Evolutionary conservation across 2,113 vertebrate genomes (phyloP).

Genomic region (Coryphaenoides rupestris): DNA sequence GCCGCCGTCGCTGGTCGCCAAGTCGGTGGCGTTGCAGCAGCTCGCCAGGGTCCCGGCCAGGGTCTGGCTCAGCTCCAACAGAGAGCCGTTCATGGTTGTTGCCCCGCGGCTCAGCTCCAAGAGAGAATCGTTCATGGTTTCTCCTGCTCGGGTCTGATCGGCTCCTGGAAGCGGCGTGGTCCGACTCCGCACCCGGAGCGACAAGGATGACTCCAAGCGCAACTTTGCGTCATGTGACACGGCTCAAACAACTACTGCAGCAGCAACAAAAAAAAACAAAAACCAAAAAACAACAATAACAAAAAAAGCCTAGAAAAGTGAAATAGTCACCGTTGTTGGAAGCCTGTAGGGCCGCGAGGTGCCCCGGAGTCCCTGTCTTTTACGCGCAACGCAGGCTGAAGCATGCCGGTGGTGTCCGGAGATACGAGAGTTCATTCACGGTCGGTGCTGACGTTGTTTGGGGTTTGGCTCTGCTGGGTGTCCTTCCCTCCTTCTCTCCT

Average conservation of each 20-base stretch:
- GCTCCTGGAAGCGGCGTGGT: conserved; percentile 7
- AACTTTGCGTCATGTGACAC: conserved; percentile 56
- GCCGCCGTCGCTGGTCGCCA: conserved; percentile 78
- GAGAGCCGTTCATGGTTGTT: too few species aligned
- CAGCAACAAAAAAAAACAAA: too few species aligned
- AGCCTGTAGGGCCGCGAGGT: too few species aligned
- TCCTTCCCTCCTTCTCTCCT: too few species aligned
- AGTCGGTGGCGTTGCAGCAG: conserved; percentile 79
- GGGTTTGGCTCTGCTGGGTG: background rate
- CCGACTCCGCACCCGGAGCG: background rate
- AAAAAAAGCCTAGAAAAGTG: too few species aligned
- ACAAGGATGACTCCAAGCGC: conserved; percentile 1
- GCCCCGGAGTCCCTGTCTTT: too few species aligned
- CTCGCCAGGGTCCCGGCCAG: conserved; percentile 79
- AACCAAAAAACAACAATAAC: too few species aligned
- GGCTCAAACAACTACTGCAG: too few species aligned
- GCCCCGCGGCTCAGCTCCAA: conserved; percentile 77
- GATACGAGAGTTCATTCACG: background rate
- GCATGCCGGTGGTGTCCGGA: too few species aligned
- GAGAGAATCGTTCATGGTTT: conserved; percentile 84
- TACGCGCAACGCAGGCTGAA: too few species aligned
- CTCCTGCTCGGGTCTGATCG: conserved; percentile 19
- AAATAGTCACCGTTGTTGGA: too few species aligned
- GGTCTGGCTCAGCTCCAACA: conserved; percentile 82
- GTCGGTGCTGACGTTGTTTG: background rate